phyloP scores from a whole-genome alignment of 2,113 vertebrate genomes.

The Pygoscelis antarcticus region DNA sequence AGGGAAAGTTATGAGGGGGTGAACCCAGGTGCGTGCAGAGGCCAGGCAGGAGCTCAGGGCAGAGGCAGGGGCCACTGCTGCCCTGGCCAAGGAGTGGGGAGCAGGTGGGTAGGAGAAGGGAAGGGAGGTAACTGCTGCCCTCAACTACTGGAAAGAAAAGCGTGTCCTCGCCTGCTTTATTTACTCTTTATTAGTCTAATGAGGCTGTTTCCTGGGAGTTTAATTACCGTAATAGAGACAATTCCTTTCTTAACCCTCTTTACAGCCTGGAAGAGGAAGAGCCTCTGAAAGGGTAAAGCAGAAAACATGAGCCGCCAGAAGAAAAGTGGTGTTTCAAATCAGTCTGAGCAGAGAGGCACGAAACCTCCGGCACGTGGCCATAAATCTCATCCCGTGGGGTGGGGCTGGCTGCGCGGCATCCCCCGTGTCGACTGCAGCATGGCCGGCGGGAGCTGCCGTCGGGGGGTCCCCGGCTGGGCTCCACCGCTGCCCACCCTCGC shows the following conservation, averaged over 20 bases:
- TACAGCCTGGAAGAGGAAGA: slow-evolving; percentile 29
- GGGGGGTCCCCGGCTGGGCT: not conserved
- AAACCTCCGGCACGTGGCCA: not conserved
- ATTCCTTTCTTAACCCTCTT: slow-evolving; percentile 49
- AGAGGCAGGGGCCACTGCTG: not conserved
- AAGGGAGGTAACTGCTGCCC: not conserved
- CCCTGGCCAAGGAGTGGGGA: not conserved
- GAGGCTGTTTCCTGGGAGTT: slow-evolving; percentile 70
- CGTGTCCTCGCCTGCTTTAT: slow-evolving; percentile 34
- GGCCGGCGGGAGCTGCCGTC: accelerated
- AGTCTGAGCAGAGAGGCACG: not conserved
- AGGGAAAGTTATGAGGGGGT: not conserved
- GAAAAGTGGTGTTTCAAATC: not conserved
- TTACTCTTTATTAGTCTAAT: slow-evolving; percentile 71
- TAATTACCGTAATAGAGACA: slow-evolving; percentile 60
- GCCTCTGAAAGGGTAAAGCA: not conserved
- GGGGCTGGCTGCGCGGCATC: accelerated
- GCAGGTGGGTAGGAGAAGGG: not conserved
- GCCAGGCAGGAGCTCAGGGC: not conserved
- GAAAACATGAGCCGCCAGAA: not conserved
- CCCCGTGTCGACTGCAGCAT: accelerated
- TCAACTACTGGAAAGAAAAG: not conserved
- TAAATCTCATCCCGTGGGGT: not conserved
- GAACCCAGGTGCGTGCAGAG: not conserved
- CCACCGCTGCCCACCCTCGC: accelerated